A percentile compares a stretch with the other conserved stretches of the same genome.
Evolutionary conservation across 1,140 invertebrate species (phyloP).

Genomic region (Drosophila neocordata): DNA sequence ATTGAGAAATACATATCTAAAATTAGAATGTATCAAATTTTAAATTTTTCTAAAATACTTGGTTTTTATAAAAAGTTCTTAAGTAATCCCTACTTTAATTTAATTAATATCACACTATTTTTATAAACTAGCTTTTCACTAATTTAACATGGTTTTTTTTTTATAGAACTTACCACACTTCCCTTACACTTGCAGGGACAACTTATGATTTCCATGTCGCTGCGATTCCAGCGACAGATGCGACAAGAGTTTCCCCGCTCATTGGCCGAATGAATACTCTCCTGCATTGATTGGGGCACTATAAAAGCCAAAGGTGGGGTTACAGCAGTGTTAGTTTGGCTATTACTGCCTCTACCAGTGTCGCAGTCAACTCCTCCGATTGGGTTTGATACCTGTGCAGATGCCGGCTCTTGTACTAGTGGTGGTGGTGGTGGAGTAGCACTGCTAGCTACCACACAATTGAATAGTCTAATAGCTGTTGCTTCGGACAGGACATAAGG

Average conservation of each 20-base stretch:
- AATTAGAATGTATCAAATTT: too few relatives aligned
- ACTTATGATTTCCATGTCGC: conserved; percentile 67
- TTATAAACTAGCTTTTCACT: too few relatives aligned
- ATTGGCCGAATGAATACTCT: conserved; percentile 60
- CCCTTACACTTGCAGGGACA: conserved; percentile 76
- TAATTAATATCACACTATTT: too few relatives aligned
- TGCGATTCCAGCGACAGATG: conserved; percentile 75
- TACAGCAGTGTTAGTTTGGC: background rate
- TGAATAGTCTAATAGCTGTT: conserved; percentile 50
- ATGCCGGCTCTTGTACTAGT: background rate
- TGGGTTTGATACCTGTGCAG: background rate
- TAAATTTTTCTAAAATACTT: too few relatives aligned
- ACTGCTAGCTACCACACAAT: conserved; percentile 29
- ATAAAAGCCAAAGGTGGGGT: conserved; percentile 18
- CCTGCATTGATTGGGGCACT: conserved; percentile 30
- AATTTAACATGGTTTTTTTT: too few relatives aligned
- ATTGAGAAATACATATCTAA: too few relatives aligned
- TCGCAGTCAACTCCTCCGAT: background rate
- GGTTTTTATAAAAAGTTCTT: too few relatives aligned
- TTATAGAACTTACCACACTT: conserved; percentile 69
- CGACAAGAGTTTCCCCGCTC: conserved; percentile 72
- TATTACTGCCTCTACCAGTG: too few relatives aligned
- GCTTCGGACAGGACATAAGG: conserved; percentile 43
- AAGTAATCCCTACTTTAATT: too few relatives aligned
- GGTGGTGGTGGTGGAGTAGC: background rate